Conservation (phyloP, 2,797 vertebrate species). For the Coilia nasus region DNA sequence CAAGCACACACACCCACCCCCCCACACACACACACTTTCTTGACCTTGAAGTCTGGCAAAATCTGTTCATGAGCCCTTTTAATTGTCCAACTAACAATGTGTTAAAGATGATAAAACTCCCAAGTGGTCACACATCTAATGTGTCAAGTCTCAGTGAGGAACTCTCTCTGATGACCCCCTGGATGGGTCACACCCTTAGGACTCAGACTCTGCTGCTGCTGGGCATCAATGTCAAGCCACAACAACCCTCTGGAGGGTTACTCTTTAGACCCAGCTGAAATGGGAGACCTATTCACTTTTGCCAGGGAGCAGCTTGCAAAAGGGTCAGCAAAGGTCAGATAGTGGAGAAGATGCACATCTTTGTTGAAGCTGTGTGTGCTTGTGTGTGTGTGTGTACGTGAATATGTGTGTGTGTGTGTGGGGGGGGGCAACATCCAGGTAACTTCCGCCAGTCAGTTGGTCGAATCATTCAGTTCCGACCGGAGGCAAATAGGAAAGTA, state of each 20-base stretch:
- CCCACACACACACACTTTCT: neutral
- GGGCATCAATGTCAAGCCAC: neutral
- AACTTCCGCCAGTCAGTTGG: neutral
- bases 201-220: neutral
- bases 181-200: neutral
- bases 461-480: neutral
- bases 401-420: too few species aligned
- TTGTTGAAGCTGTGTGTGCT: neutral
- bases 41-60: neutral
- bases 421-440: neutral
- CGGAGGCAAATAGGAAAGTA: neutral
- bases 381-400: too few species aligned
- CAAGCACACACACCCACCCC: too few species aligned
- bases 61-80: neutral
- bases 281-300: neutral
- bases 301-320: neutral
- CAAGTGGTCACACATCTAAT: neutral
- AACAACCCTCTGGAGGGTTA: neutral
- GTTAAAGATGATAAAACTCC: neutral
- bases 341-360: neutral
- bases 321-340: neutral
- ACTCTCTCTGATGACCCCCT: neutral
- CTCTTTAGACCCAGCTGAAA: neutral
- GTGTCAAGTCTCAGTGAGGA: neutral
- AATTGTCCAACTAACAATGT: neutral